Evolutionary conservation across 2,888 invertebrate species (phyloP).

Genomic region (Itoplectis maculator): DNA sequence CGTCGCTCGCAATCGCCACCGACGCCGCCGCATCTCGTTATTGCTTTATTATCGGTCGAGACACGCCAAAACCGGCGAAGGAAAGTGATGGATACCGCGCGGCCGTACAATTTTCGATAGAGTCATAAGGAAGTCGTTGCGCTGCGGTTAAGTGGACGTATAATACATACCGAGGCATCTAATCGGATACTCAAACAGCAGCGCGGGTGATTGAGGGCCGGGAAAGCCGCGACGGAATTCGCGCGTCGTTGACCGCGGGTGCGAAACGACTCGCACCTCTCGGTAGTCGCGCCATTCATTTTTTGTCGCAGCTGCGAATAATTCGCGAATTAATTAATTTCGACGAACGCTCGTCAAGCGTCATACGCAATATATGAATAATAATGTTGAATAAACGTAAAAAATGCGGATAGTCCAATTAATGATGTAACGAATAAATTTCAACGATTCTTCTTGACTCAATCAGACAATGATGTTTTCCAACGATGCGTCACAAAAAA

Average conservation of each 20-base stretch:
- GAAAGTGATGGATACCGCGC: constrained; percentile 18
- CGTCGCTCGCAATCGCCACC: constrained; percentile 11
- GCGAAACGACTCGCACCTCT: not conserved
- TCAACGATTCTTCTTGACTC: too few species aligned
- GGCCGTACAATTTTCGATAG: not conserved
- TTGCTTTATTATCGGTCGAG: constrained; percentile 45
- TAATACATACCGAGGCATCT: not conserved
- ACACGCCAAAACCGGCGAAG: constrained; percentile 16
- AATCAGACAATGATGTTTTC: too few species aligned
- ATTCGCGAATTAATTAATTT: too few species aligned
- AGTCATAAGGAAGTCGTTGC: constrained; percentile 23
- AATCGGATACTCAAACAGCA: not conserved
- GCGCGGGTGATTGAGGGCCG: not conserved
- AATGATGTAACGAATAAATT: too few species aligned
- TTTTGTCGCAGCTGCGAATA: not conserved
- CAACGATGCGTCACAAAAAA: too few species aligned
- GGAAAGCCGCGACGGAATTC: not conserved
- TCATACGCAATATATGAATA: too few species aligned
- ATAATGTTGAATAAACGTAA: too few species aligned
- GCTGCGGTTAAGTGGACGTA: not conserved
- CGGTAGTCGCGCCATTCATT: not conserved
- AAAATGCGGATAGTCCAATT: too few species aligned
- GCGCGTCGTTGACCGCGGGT: not conserved
- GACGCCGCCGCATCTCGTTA: constrained; percentile 16
- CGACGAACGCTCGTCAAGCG: too few species aligned